A percentile compares a stretch with the other conserved stretches of the same genome.
Evolutionary conservation across 30 jellyfish, hydroid and myxozoan genomes (phyloP).

Genomic region (Aurelia aurita): DNA sequence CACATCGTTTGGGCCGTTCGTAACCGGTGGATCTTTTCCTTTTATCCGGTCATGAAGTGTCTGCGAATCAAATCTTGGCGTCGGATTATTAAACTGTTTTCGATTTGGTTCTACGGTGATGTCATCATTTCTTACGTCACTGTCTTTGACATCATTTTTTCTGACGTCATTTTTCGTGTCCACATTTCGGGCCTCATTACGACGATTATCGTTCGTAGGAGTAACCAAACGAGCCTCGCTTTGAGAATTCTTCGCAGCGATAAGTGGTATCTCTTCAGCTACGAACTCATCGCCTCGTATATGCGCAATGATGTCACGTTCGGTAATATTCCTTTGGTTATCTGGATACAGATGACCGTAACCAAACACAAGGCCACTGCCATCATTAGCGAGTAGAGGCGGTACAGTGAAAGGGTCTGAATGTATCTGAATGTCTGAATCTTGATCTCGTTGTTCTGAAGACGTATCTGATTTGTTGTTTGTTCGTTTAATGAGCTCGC

Average conservation of each 20-base stretch:
- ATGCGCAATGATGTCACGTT: constrained; percentile 57
- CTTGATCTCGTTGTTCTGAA: not conserved
- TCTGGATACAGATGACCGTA: constrained; percentile 72
- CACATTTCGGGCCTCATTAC: not conserved
- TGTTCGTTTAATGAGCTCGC: constrained; percentile 38
- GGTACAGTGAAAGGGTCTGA: constrained; percentile 65
- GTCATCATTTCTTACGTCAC: constrained; percentile 16
- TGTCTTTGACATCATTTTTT: too few species aligned
- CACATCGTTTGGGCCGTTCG: not conserved
- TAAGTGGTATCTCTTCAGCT: constrained; percentile 60
- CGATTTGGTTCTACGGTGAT: constrained; percentile 12
- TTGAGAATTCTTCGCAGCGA: constrained; percentile 39
- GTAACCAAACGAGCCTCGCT: constrained; percentile 15
- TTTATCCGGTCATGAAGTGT: constrained; percentile 20
- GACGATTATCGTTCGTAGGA: not conserved
- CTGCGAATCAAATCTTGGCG: constrained; percentile 39
- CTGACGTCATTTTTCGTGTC: not conserved
- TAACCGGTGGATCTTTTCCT: constrained; percentile 23
- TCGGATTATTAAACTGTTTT: not conserved
- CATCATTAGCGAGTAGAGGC: constrained; percentile 61
- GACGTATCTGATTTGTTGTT: not conserved
- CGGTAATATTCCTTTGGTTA: constrained; percentile 62
- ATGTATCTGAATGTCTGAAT: not conserved
- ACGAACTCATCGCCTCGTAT: constrained; percentile 59
- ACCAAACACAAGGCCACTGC: constrained; percentile 71